Evolutionary conservation across 2,888 invertebrate genomes (phyloP).

Genomic region (Pollenia labialis): DNA sequence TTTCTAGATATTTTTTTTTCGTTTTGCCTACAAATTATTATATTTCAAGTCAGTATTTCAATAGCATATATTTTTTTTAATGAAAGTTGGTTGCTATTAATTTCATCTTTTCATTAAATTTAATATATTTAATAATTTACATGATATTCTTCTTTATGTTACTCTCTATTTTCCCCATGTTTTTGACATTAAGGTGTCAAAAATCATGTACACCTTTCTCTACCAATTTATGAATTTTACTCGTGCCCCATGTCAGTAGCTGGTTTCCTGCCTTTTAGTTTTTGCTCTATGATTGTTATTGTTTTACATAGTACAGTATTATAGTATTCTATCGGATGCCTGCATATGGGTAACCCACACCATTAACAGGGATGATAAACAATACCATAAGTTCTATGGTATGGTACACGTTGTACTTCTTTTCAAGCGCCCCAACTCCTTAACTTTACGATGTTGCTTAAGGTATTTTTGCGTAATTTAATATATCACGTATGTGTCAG

Average conservation of each 20-base stretch:
- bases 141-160: conserved; percentile 9
- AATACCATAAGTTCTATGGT: conserved; percentile 31
- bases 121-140: background rate
- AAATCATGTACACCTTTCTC: conserved; percentile 48
- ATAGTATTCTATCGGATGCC: conserved; percentile 25
- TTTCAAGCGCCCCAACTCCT: background rate
- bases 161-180: background rate
- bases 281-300: conserved; percentile 4
- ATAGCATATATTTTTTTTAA: too few species aligned
- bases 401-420: conserved; percentile 6
- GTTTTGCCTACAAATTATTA: too few species aligned
- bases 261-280: conserved; percentile 3
- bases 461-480: conserved; percentile 68
- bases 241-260: conserved; percentile 29
- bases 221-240: conserved; percentile 44
- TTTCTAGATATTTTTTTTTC: too few species aligned
- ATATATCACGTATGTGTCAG: conserved; percentile 66
- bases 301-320: conserved; percentile 21
- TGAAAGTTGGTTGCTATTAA: too few species aligned
- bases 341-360: conserved; percentile 53
- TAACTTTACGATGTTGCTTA: conserved; percentile 52
- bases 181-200: conserved; percentile 52
- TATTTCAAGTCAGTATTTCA: too few species aligned
- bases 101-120: too few species aligned
- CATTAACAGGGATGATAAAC: conserved; percentile 44